Percentiles rank a stretch among this genome's conserved stretches.
These are phyloP conservation scores for Sebastes matsubarae DNA, from an alignment of 2,797 vertebrate genomes.

Conservation along the genomic window DNA sequence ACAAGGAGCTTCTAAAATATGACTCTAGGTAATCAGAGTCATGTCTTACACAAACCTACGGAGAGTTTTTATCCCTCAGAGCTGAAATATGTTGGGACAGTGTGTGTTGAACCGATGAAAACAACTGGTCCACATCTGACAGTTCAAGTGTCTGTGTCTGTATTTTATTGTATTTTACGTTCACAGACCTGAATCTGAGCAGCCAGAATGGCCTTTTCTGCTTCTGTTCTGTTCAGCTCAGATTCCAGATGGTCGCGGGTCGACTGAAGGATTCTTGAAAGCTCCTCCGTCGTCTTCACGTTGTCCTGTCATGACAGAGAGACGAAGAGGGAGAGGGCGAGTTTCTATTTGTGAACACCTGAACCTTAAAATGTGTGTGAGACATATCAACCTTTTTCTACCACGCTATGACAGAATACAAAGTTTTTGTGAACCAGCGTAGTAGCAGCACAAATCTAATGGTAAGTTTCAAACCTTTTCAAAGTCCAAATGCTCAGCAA, in stretches of 20 bases:
- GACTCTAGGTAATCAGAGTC: no score
- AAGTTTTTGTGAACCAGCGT: not conserved
- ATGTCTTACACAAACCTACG: no score
- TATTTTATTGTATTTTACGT: not conserved
- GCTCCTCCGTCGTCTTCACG: constrained; percentile 80
- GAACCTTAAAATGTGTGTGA: not conserved
- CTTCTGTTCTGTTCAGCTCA: constrained; percentile 84
- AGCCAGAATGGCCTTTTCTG: constrained; percentile 82
- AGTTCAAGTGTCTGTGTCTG: not conserved
- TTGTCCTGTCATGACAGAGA: constrained; percentile 78
- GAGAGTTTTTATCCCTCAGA: not conserved
- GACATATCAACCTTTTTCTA: not conserved
- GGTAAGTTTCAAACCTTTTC: constrained; percentile 84
- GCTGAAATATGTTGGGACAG: not conserved
- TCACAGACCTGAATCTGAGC: constrained; percentile 84
- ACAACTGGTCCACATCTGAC: not conserved
- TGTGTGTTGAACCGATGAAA: not conserved
- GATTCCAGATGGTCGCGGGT: constrained; percentile 84
- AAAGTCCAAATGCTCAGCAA: constrained; percentile 83
- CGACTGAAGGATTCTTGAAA: constrained; percentile 85
- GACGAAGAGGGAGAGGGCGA: not conserved
- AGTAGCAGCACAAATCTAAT: not conserved
- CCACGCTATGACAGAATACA: not conserved
- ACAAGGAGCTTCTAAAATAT: no score
- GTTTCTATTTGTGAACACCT: not conserved